Evolutionary conservation across 2,888 invertebrate species (phyloP).

Genomic region (Catocala fraxini): DNA sequence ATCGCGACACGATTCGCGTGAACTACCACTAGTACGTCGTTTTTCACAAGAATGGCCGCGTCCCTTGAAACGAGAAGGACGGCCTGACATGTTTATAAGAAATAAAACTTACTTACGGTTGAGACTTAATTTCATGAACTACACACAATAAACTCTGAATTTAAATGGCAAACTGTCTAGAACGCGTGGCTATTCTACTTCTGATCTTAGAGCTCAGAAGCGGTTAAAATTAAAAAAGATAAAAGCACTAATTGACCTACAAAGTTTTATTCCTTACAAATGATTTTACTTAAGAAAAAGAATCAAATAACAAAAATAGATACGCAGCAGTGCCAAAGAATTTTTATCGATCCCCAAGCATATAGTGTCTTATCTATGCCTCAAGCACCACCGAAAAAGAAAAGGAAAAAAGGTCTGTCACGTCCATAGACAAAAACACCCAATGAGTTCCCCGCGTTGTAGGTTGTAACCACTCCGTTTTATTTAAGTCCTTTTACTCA

Average conservation of each 20-base stretch:
- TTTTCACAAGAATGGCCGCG: too few relatives aligned
- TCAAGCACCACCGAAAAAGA: too few relatives aligned
- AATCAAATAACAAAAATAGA: background rate
- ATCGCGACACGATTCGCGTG: background rate
- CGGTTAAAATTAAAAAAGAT: too few relatives aligned
- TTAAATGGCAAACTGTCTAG: background rate
- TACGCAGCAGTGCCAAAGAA: too few relatives aligned
- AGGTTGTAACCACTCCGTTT: too few relatives aligned
- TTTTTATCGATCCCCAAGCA: too few relatives aligned
- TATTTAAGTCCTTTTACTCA: too few relatives aligned
- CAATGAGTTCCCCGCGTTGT: too few relatives aligned
- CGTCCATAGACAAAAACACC: too few relatives aligned
- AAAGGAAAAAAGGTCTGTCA: too few relatives aligned
- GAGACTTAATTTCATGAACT: background rate
- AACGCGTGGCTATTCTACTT: background rate
- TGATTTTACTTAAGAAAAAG: background rate
- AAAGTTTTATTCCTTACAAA: background rate
- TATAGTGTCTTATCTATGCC: too few relatives aligned
- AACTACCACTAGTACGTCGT: background rate
- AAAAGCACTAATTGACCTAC: background rate
- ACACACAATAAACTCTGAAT: background rate
- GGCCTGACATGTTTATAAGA: background rate
- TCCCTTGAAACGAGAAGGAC: background rate
- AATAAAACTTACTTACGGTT: constrained; percentile 1
- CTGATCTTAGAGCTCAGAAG: too few relatives aligned